Conservation (phyloP, 2,888 invertebrate genomes). For the Epinotia demarniana region DNA sequence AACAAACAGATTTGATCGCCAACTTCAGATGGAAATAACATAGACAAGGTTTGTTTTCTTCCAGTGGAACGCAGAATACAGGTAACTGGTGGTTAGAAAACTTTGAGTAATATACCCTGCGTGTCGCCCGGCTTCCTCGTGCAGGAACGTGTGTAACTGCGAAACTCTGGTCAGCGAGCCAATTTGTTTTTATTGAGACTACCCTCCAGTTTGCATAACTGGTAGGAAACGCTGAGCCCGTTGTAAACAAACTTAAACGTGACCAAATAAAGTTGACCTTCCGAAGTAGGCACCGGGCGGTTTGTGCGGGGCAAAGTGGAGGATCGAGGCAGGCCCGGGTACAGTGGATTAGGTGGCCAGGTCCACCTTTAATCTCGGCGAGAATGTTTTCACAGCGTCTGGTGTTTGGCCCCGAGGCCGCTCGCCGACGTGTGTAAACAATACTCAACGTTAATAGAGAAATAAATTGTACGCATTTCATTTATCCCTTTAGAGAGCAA, state of each 20-base stretch:
- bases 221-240: slow-evolving; percentile 79
- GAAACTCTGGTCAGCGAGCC: slow-evolving; percentile 77
- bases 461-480: slow-evolving; percentile 80
- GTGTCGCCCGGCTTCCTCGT: slow-evolving; percentile 79
- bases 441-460: slow-evolving; percentile 82
- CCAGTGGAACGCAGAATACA: neutral
- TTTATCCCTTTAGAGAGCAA: slow-evolving; percentile 78
- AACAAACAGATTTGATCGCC: slow-evolving; percentile 6
- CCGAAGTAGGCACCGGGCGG: slow-evolving; percentile 47
- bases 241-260: slow-evolving; percentile 79
- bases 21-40: neutral
- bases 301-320: slow-evolving; percentile 43
- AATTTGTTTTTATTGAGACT: slow-evolving; percentile 85
- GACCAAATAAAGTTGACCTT: slow-evolving; percentile 65
- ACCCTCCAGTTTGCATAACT: slow-evolving; percentile 82
- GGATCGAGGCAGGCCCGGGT: slow-evolving; percentile 55
- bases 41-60: slow-evolving; percentile 13
- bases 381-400: slow-evolving; percentile 79
- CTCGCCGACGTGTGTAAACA: slow-evolving; percentile 78
- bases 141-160: slow-evolving; percentile 83
- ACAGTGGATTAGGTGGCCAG: slow-evolving; percentile 61
- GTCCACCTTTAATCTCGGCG: slow-evolving; percentile 80
- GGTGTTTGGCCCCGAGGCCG: slow-evolving; percentile 73
- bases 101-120: slow-evolving; percentile 15
- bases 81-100: slow-evolving; percentile 16